Evolutionary conservation across 2,888 invertebrate species (phyloP).

Genomic region (Megastigmus dorsalis): DNA sequence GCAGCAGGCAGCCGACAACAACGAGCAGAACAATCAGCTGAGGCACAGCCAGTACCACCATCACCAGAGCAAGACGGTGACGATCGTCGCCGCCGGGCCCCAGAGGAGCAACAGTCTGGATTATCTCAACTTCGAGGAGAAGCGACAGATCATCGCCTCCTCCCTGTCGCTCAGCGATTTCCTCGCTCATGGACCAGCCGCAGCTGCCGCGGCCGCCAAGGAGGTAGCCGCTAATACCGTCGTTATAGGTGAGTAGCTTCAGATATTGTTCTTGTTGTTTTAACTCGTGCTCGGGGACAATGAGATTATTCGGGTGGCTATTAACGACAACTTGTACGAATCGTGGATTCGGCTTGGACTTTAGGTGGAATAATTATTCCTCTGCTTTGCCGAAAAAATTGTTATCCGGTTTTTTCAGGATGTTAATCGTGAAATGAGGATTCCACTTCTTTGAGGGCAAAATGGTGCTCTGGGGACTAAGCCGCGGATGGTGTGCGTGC

Average conservation of each 20-base stretch:
- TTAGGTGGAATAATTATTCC: no score
- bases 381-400: no score
- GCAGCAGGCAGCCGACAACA: background rate
- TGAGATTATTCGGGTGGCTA: no score
- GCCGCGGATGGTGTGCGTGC: no score
- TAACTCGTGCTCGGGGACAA: no score
- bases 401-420: no score
- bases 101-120: constrained; percentile 90
- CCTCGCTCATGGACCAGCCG: constrained; percentile 82
- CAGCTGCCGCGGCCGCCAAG: constrained; percentile 76
- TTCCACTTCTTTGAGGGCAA: no score
- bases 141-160: constrained; percentile 91
- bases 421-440: no score
- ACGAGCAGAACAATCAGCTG: constrained; percentile 36
- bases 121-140: constrained; percentile 93
- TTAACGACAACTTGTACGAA: no score
- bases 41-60: constrained; percentile 59
- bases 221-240: constrained; percentile 75
- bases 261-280: background rate
- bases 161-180: constrained; percentile 91
- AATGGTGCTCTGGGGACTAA: no score
- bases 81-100: constrained; percentile 78
- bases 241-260: constrained; percentile 70
- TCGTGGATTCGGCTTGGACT: no score
- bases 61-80: constrained; percentile 77